Percentiles rank a stretch among this genome's conserved stretches.
Evolutionary conservation across 1,140 invertebrate species (phyloP).

Genomic region (Drosophila lacteicornis): DNA sequence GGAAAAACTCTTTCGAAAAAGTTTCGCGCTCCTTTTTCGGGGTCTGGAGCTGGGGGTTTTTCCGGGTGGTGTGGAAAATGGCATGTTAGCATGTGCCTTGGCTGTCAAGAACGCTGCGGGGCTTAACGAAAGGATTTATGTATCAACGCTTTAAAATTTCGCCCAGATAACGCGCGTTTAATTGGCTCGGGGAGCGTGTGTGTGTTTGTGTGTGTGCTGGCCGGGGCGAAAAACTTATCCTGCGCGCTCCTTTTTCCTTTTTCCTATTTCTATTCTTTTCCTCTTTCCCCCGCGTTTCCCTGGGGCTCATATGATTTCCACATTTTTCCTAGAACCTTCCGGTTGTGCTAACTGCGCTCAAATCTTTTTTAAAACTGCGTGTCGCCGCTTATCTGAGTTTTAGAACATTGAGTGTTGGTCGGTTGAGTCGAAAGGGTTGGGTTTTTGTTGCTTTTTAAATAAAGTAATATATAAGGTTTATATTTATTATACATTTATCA

Average conservation of each 20-base stretch:
- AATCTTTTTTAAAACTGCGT: constrained; percentile 72
- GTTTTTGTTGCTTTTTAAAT: not conserved
- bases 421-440: constrained; percentile 4
- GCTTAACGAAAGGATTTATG: constrained; percentile 84
- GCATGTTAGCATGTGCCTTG: constrained; percentile 83
- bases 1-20: constrained; percentile 79
- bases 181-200: constrained; percentile 77
- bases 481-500: not conserved
- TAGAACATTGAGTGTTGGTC: constrained; percentile 57
- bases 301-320: constrained; percentile 52
- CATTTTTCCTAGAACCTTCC: constrained; percentile 20
- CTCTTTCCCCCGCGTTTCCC: constrained; percentile 28
- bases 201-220: constrained; percentile 12
- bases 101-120: constrained; percentile 83
- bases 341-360: constrained; percentile 55
- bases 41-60: not conserved
- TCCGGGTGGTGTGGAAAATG: constrained; percentile 71
- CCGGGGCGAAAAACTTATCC: constrained; percentile 45
- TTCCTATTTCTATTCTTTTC: constrained; percentile 13
- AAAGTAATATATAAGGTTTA: not conserved
- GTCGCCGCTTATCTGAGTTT: constrained; percentile 64
- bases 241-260: constrained; percentile 22
- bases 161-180: constrained; percentile 84
- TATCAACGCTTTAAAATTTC: constrained; percentile 85
- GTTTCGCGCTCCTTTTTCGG: constrained; percentile 72